Evolutionary conservation across 2,888 invertebrate species (phyloP).

Genomic region (Proisotoma minuta): DNA sequence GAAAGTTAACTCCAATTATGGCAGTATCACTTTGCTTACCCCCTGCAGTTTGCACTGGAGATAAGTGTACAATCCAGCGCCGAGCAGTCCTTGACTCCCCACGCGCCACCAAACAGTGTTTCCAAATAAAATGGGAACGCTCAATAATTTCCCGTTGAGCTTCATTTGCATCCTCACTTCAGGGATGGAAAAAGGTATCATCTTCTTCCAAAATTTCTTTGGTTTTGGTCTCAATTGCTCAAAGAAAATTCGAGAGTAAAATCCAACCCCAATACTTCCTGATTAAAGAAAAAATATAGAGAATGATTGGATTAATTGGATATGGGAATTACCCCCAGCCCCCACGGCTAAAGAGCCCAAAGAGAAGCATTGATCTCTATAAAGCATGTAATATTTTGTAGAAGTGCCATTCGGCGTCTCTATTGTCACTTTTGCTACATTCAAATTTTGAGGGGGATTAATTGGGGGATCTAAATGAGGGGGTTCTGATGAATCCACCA

Average conservation of each 20-base stretch:
- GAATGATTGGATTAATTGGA: conserved; percentile 1
- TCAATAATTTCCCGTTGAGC: background rate
- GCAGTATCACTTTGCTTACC: background rate
- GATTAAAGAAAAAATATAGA: background rate
- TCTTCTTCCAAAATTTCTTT: background rate
- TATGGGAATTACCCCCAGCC: background rate
- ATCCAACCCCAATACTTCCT: background rate
- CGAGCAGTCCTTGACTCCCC: background rate
- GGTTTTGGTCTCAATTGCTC: background rate
- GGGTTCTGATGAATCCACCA: too few species aligned
- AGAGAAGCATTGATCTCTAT: conserved; percentile 1
- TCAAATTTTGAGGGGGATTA: background rate
- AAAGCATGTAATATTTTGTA: background rate
- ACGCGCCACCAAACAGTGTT: conserved; percentile 3
- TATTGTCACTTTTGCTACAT: conserved; percentile 6
- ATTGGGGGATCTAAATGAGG: background rate
- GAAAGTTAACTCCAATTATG: background rate
- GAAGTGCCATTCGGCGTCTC: background rate
- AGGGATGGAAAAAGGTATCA: background rate
- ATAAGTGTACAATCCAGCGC: background rate
- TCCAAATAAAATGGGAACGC: conserved; percentile 1
- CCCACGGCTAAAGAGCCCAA: background rate
- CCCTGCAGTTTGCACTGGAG: conserved; percentile 1
- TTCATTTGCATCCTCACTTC: background rate
- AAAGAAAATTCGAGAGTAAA: background rate